Evolutionary conservation across 1,140 invertebrate genomes (phyloP), one percentile per base, ranked within the genome.

Genomic region (Listronotus bonariensis): DNA sequence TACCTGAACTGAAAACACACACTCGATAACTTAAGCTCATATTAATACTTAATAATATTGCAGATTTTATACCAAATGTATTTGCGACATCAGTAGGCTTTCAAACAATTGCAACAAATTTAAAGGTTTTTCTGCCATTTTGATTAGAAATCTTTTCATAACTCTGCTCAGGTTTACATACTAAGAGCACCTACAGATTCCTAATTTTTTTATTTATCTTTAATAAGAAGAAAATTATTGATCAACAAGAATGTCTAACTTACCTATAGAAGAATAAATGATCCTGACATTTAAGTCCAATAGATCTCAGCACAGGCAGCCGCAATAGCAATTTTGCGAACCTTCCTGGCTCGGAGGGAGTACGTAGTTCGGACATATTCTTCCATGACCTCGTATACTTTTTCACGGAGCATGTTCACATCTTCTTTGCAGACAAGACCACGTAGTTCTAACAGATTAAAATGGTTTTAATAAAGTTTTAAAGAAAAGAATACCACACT

Each of bases 261-360:
- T 45, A 66, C 77, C 93, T 91, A 82, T 95, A 96, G 83, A 95
- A 96, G 83, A 97, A 98, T 43, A 98, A 83, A 81, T 97, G 93
- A 78, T 98, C 95, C 71, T 93, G 83, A 81, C 96, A 97, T 81
- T 98, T 98, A 14, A 98, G 85, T 32, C 93, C 96, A 74, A 98
- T 98, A 60, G 95, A 97, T 52, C 96, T 86, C 15, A 99, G 84
- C 3, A 96, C 92, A 3, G 97, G 97, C 74, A 99, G 82, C 63
- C 97, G 89, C 46, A 99, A 82, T 59, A 98, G 81, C 6, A 99
- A 81, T 77, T 98, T 96, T 17, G 96, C 95, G 80, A 98, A 99
- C 26, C 97, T 85, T 6, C 95, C 95, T 31, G 95, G 89, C 76
- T 99, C 96, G 14, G 91, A 88, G 9, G 94, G 89, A n/a, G 82